A percentile compares a stretch with the other conserved stretches of the same genome.
Evolutionary conservation across 1,140 invertebrate genomes (phyloP).

Genomic region (Orchesella cincta): DNA sequence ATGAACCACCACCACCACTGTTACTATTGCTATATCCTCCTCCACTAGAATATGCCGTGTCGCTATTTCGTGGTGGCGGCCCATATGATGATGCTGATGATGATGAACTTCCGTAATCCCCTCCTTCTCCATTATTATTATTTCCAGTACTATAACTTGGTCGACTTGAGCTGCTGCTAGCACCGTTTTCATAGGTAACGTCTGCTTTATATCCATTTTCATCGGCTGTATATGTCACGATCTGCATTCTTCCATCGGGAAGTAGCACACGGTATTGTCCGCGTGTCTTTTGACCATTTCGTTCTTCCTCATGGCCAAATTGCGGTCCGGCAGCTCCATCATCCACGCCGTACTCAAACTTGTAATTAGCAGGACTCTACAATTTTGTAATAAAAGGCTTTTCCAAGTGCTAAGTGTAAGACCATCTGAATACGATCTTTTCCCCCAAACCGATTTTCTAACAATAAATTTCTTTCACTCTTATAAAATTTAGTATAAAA

Average conservation of each 20-base stretch:
- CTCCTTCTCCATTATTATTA: not conserved
- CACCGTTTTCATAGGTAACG: constrained; percentile 37
- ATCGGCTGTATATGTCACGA: constrained; percentile 47
- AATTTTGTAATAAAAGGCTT: not conserved
- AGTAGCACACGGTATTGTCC: constrained; percentile 48
- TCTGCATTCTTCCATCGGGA: constrained; percentile 51
- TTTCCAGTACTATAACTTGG: not conserved
- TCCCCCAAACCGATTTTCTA: too few relatives aligned
- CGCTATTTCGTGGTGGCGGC: not conserved
- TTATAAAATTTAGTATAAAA: too few relatives aligned
- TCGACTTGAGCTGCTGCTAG: not conserved
- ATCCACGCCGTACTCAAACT: constrained; percentile 41
- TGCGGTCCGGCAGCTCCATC: constrained; percentile 35
- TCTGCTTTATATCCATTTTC: constrained; percentile 43
- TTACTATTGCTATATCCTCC: not conserved
- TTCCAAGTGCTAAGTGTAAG: not conserved
- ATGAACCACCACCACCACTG: not conserved
- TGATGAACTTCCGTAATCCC: not conserved
- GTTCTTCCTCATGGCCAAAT: constrained; percentile 45
- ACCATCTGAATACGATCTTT: not conserved
- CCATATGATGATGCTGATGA: not conserved
- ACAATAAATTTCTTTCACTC: too few relatives aligned
- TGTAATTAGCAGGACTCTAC: constrained; percentile 38
- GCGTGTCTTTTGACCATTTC: constrained; percentile 32
- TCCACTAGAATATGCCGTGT: not conserved